Conservation (phyloP, 2,888 invertebrate genomes). For the Lacanobia oleracea region DNA sequence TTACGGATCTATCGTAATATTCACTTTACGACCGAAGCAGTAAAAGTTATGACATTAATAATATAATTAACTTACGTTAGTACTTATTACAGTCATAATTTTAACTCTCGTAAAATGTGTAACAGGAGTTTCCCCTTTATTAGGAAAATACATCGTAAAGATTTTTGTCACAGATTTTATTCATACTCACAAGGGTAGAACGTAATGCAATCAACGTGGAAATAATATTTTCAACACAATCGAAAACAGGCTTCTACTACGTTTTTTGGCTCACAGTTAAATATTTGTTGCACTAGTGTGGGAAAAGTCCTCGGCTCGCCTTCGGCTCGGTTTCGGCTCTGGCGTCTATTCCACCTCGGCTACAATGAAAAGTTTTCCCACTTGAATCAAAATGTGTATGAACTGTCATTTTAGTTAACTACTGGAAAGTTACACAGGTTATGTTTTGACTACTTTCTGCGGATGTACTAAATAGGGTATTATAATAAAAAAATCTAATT, state of each 20-base stretch:
- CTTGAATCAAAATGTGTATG: too few species aligned
- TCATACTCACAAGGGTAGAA: not conserved
- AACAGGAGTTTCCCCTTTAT: slow-evolving; percentile 34
- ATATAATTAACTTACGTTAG: slow-evolving; percentile 58
- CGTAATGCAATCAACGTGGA: not conserved
- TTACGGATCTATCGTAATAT: slow-evolving; percentile 59
- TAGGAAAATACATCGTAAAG: slow-evolving; percentile 33
- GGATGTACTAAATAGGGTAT: too few species aligned
- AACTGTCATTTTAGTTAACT: too few species aligned
- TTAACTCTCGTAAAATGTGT: slow-evolving; percentile 42
- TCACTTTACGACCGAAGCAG: slow-evolving; percentile 54
- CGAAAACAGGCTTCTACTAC: too few species aligned
- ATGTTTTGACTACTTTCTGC: too few species aligned
- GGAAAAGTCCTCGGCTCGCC: too few species aligned
- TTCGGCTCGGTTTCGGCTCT: too few species aligned
- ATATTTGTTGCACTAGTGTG: not conserved
- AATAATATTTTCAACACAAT: not conserved
- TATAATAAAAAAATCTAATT: too few species aligned
- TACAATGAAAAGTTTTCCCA: too few species aligned
- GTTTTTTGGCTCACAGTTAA: not conserved
- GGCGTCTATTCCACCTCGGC: too few species aligned
- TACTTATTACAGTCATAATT: slow-evolving; percentile 44
- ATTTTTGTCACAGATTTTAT: slow-evolving; percentile 32
- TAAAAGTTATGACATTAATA: slow-evolving; percentile 62
- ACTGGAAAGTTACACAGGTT: too few species aligned